These are phyloP conservation scores for Perodicticus potto DNA, from an alignment of 2,797 vertebrate species.

Conservation along the genomic window DNA sequence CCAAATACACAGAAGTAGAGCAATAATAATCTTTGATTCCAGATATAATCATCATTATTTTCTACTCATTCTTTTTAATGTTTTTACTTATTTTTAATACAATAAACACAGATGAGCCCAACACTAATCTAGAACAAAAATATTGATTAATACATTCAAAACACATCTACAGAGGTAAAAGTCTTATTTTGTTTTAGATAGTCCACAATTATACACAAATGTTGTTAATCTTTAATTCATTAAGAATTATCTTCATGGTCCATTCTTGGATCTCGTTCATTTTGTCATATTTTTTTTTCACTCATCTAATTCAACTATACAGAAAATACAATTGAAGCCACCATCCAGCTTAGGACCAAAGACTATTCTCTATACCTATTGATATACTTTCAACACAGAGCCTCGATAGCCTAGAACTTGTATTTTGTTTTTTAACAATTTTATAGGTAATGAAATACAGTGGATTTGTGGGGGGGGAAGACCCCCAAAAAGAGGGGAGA, in stretches of 20 bases:
- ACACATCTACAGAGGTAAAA: background rate
- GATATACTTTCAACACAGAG: background rate
- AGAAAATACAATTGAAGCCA: background rate
- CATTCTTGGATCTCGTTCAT: background rate
- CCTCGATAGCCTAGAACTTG: no score
- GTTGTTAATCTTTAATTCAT: background rate
- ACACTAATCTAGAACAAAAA: background rate
- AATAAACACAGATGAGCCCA: background rate
- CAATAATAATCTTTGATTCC: background rate
- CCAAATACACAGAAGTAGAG: fast-evolving
- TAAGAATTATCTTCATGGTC: background rate
- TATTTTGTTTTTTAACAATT: background rate
- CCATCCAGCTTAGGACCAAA: background rate
- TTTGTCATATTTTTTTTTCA: background rate
- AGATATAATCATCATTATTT: background rate
- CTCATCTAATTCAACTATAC: background rate
- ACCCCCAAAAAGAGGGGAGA: no score
- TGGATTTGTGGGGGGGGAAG: no score
- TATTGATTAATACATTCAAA: no score
- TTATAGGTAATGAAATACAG: no score
- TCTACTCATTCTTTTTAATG: background rate
- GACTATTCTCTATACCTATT: fast-evolving
- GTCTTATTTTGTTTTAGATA: background rate
- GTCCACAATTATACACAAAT: no score
- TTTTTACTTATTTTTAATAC: background rate